These are phyloP conservation scores for Tauraco erythrolophus DNA, from an alignment of 2,113 vertebrate species.

Conservation along the genomic window DNA sequence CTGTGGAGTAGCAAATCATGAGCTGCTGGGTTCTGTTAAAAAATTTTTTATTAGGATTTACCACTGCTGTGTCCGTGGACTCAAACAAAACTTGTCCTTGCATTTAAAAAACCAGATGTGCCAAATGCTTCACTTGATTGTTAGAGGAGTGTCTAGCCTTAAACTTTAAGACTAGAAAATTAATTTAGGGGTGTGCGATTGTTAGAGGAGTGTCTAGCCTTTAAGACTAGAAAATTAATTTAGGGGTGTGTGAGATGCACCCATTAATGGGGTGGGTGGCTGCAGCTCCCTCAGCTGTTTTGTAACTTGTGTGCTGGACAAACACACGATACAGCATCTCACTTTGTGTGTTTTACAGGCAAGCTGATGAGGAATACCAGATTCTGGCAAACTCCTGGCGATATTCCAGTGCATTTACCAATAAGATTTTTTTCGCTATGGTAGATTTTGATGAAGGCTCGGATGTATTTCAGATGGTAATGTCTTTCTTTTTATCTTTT, in stretches of 20 bases:
- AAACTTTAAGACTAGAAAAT: neutral
- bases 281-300: neutral
- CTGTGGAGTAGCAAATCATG: neutral
- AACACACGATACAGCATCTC: neutral
- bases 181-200: too few species aligned
- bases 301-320: neutral
- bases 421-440: constrained; percentile 93
- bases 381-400: constrained; percentile 97
- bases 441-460: constrained; percentile 98
- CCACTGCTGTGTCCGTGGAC: neutral
- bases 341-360: constrained; percentile 74
- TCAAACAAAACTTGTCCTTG: neutral
- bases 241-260: neutral
- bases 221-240: neutral
- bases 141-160: neutral
- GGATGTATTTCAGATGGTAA: constrained; percentile 98
- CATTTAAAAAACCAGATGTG: neutral
- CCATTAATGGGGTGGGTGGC: rapidly evolving
- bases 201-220: neutral
- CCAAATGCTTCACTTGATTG: neutral
- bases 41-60: neutral
- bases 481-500: neutral
- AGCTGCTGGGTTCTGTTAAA: neutral
- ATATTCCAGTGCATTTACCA: constrained; percentile 95
- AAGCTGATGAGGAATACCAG: constrained; percentile 97